Evolutionary conservation across 2,113 vertebrate species (phyloP), one percentile per base, ranked within the genome.

Genomic region (Furnarius figulus): DNA sequence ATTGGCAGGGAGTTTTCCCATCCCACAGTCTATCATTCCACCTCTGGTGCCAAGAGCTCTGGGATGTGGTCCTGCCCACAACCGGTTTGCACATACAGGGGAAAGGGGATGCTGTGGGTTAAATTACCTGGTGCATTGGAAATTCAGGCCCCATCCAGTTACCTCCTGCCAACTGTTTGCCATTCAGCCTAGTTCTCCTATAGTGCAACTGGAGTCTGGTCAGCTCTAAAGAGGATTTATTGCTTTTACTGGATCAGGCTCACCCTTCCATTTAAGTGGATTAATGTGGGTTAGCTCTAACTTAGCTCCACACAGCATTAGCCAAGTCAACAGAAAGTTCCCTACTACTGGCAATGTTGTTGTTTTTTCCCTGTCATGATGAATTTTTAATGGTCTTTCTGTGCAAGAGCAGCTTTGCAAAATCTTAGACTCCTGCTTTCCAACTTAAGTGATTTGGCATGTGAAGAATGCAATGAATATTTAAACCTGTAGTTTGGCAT

Each of bases 311-410:
- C 47, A 35, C 47, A 79, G 92, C 79, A 89, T 91, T 91, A 97
- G 85, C 75, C 95, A 97, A 95, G 91, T 93, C 94, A 93, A 94
- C 79, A 88, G 61, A 75, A 96, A 95, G 89, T 87, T 96, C 89
- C 71, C 85, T 74, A 82, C 94, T 75, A 91, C 72, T 86, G 81
- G 89, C 87, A 88, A 30, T 79, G 49, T 66, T 93, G 86, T 65
- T 93, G 67, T 72, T 95, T 94, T 96, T 21, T 33, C 74, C 73
- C 68, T 27, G 90, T 92, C 92, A 76, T 4, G 5, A 96, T 94
- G 85, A 93, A 93, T 93, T 97, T 96, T 97, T 96, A 95, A 97
- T 91, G 83, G 87, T 40, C 92, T 93, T 97, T 93, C 90, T 93
- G 87, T 92, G 95, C 87, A 93, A 91, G 95, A 96, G 92, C 68